Evolutionary conservation across 1,140 invertebrate species (phyloP).

Genomic region (Diachasma alloeum): DNA sequence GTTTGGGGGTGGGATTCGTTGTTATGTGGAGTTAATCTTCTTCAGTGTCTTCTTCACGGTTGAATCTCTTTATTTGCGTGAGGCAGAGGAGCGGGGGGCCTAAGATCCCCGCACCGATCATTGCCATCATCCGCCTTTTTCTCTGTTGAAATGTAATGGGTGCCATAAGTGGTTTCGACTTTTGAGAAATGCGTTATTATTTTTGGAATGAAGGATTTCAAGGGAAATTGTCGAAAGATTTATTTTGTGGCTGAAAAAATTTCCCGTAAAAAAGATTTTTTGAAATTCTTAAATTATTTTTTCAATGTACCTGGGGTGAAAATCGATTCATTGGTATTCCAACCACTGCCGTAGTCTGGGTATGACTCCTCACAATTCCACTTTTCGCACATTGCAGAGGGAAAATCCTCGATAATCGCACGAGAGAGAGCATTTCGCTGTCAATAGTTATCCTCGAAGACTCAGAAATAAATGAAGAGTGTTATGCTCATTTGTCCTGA

Average conservation of each 20-base stretch:
- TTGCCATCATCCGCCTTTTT: background rate
- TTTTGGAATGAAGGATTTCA: too few species aligned
- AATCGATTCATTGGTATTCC: constrained; percentile 6
- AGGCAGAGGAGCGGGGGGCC: background rate
- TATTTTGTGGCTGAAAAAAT: too few species aligned
- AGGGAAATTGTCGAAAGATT: too few species aligned
- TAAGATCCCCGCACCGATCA: too few species aligned
- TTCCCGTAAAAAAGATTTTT: too few species aligned
- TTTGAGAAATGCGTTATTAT: too few species aligned
- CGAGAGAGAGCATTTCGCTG: background rate
- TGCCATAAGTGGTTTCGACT: too few species aligned
- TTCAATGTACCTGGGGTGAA: constrained; percentile 16
- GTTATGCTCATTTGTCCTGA: background rate
- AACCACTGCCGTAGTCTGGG: background rate
- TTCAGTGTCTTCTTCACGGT: background rate
- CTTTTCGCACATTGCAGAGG: background rate
- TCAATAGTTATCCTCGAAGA: background rate
- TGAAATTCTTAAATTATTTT: too few species aligned
- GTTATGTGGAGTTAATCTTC: background rate
- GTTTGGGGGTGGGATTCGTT: background rate
- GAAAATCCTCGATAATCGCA: background rate
- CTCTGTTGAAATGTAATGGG: background rate
- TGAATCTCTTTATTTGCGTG: constrained; percentile 6
- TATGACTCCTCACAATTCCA: background rate
- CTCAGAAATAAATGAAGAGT: background rate